These are phyloP conservation scores for Stenodera caucasica DNA, from an alignment of 2,888 invertebrate species.

Conservation along the genomic window DNA sequence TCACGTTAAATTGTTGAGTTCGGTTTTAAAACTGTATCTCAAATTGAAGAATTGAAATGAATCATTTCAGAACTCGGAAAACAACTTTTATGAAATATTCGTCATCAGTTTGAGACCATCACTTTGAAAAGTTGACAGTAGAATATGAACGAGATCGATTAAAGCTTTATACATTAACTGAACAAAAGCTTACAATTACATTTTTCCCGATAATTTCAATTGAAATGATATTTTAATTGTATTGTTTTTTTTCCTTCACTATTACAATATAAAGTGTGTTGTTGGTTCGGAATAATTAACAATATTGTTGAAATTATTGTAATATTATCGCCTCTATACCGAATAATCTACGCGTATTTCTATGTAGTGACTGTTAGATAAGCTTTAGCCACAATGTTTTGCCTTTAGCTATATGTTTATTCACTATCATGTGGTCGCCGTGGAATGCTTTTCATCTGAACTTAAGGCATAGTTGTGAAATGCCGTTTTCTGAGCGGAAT, in stretches of 20 bases:
- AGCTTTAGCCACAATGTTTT: conserved; percentile 46
- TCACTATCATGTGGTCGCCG: conserved; percentile 54
- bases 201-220: too few species aligned
- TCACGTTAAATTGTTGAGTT: background rate
- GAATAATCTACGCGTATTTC: conserved; percentile 27
- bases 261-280: background rate
- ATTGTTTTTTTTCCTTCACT: background rate
- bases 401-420: conserved; percentile 52
- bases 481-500: conserved; percentile 53
- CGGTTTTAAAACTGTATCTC: background rate
- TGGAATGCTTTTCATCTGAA: conserved; percentile 57
- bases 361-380: conserved; percentile 37
- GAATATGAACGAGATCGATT: conserved; percentile 12
- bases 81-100: conserved; percentile 15
- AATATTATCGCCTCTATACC: background rate
- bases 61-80: conserved; percentile 10
- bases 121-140: conserved; percentile 5
- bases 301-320: conserved; percentile 1
- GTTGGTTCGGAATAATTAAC: background rate
- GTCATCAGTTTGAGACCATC: conserved; percentile 16
- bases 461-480: conserved; percentile 56
- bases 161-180: conserved; percentile 15
- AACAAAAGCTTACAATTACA: conserved; percentile 10
- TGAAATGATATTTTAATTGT: too few species aligned
- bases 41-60: conserved; percentile 1